A percentile compares a stretch with the other conserved stretches of the same genome.
These are phyloP conservation scores for Triops cancriformis DNA, from an alignment of 1,140 invertebrate species.

Conservation along the genomic window DNA sequence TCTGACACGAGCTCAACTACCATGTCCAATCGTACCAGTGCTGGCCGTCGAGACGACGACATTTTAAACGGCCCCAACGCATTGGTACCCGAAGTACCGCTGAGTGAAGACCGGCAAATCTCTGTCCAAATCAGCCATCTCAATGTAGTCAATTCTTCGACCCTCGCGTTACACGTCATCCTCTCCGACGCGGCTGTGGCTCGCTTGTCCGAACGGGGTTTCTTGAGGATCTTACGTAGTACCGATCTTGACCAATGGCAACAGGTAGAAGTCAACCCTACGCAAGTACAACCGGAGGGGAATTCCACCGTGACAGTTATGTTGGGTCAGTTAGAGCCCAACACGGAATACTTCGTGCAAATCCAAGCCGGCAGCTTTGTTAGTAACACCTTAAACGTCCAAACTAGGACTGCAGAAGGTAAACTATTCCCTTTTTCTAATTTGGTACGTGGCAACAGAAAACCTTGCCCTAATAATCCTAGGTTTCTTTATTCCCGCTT, in stretches of 20 bases:
- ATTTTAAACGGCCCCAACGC: neutral
- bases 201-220: neutral
- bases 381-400: constrained; percentile 16
- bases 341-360: constrained; percentile 12
- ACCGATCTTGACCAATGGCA: constrained; percentile 15
- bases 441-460: neutral
- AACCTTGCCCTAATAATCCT: constrained; percentile 5
- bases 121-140: neutral
- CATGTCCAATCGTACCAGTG: neutral
- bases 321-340: neutral
- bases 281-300: neutral
- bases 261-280: neutral
- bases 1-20: neutral
- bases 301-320: constrained; percentile 10
- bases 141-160: neutral
- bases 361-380: neutral
- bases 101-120: neutral
- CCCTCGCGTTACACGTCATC: neutral
- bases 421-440: neutral
- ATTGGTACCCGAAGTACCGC: neutral
- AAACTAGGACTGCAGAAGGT: constrained; percentile 19
- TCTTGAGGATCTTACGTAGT: constrained; percentile 18
- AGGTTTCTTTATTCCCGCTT: neutral
- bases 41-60: neutral
- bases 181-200: neutral